A percentile compares a stretch with the other conserved stretches of the same genome.
phyloP scores from a whole-genome alignment of 2,888 invertebrate species.

The Tetranychus piercei region DNA sequence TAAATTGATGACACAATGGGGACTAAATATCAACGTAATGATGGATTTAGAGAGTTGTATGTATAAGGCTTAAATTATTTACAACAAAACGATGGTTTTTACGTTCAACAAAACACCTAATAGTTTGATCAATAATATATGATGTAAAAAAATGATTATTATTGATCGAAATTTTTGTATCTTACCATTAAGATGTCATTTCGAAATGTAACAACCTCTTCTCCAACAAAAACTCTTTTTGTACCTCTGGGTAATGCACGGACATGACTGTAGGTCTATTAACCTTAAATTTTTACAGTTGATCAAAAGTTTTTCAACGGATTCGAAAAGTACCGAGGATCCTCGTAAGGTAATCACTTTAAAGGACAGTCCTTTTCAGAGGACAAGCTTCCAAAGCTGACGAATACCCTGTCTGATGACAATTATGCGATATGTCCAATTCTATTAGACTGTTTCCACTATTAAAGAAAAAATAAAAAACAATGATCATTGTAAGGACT shows the following conservation, averaged over 20 bases:
- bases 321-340: slow-evolving; percentile 44
- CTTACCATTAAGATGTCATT: slow-evolving; percentile 29
- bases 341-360: slow-evolving; percentile 58
- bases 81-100: too few relatives aligned
- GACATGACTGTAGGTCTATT: slow-evolving; percentile 63
- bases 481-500: neutral
- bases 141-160: neutral
- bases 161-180: neutral
- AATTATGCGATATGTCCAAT: slow-evolving; percentile 65
- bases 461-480: neutral
- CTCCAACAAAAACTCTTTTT: slow-evolving; percentile 56
- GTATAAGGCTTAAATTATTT: too few relatives aligned
- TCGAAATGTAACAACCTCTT: slow-evolving; percentile 36
- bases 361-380: slow-evolving; percentile 16
- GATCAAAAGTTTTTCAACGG: slow-evolving; percentile 41
- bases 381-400: slow-evolving; percentile 14
- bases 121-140: too few relatives aligned
- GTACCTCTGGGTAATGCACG: slow-evolving; percentile 69
- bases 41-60: too few relatives aligned
- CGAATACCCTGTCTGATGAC: slow-evolving; percentile 36
- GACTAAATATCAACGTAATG: too few relatives aligned
- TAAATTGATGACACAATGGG: too few relatives aligned
- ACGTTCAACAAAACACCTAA: too few relatives aligned
- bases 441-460: slow-evolving; percentile 67
- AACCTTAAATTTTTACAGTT: slow-evolving; percentile 54